A percentile compares a stretch with the other conserved stretches of the same genome.
phyloP scores from a whole-genome alignment of 1,140 invertebrate genomes.

The Sipha flava region DNA sequence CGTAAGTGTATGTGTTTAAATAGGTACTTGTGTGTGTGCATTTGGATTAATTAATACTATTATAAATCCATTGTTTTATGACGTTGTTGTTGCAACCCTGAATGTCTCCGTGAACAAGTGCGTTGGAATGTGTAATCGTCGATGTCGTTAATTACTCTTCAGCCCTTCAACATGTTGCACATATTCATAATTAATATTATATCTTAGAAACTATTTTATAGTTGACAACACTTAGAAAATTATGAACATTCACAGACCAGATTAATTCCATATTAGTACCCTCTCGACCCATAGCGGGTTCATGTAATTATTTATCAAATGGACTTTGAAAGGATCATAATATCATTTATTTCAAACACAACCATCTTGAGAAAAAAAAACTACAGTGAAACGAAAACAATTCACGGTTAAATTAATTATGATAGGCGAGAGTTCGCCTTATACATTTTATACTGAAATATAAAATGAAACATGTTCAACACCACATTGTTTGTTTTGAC shows the following conservation, averaged over 20 bases:
- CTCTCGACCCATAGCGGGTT: neutral
- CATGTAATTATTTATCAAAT: neutral
- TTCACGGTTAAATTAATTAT: too few species aligned
- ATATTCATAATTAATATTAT: constrained; percentile 1
- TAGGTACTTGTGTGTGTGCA: neutral
- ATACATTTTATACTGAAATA: too few species aligned
- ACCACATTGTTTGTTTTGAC: too few species aligned
- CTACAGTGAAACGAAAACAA: too few species aligned
- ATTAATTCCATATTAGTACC: neutral
- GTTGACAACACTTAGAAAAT: neutral
- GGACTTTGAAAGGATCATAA: neutral
- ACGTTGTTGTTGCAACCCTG: neutral
- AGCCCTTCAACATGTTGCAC: neutral
- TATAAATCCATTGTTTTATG: neutral
- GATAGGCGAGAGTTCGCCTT: too few species aligned
- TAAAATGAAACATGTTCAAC: too few species aligned
- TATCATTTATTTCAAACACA: neutral
- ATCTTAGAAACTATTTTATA: neutral
- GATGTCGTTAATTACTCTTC: neutral
- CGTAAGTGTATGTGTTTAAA: neutral
- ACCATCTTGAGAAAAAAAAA: neutral
- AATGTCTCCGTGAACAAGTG: neutral
- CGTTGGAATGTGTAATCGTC: neutral
- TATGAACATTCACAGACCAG: neutral
- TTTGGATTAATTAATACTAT: neutral